Evolutionary conservation across 2,113 vertebrate genomes (phyloP).

Genomic region (Limnothrissa miodon): DNA sequence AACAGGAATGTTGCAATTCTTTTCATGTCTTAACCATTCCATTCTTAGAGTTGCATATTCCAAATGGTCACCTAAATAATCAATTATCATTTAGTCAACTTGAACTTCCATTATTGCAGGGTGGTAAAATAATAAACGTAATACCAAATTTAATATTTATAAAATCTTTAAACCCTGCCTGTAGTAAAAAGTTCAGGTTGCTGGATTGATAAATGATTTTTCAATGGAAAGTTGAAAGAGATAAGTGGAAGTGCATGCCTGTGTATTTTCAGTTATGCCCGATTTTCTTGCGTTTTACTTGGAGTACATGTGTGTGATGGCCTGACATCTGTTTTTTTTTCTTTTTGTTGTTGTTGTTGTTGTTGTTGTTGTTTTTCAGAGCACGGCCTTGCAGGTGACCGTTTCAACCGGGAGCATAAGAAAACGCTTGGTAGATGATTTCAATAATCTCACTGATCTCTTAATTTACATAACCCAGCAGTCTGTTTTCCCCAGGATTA

Average conservation of each 20-base stretch:
- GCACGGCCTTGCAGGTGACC: slow-evolving; percentile 82
- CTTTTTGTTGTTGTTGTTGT: too few relatives aligned
- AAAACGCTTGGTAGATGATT: slow-evolving; percentile 80
- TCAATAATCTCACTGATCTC: slow-evolving; percentile 49
- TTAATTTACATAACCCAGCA: slow-evolving; percentile 36
- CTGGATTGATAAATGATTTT: slow-evolving; percentile 68
- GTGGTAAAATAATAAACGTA: not conserved
- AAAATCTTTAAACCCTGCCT: slow-evolving; percentile 48
- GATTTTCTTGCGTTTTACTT: slow-evolving; percentile 55
- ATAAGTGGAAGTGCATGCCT: slow-evolving; percentile 18
- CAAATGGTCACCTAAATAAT: not conserved
- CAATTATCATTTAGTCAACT: slow-evolving; percentile 13
- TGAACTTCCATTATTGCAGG: not conserved
- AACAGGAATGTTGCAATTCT: not conserved
- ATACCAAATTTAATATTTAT: too few relatives aligned
- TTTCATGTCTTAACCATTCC: not conserved
- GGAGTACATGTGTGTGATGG: slow-evolving; percentile 72
- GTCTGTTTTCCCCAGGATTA: slow-evolving; percentile 55
- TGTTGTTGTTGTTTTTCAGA: too few relatives aligned
- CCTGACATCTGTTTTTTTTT: slow-evolving; percentile 77
- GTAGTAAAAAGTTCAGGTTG: slow-evolving; percentile 59
- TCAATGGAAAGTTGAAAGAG: slow-evolving; percentile 42
- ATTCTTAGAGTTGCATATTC: not conserved
- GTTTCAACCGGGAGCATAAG: slow-evolving; percentile 81
- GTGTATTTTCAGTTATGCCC: slow-evolving; percentile 36